Base-by-base conservation (phyloP, 2,888 invertebrate species). In the Rotaria magnacalcarata region DNA sequence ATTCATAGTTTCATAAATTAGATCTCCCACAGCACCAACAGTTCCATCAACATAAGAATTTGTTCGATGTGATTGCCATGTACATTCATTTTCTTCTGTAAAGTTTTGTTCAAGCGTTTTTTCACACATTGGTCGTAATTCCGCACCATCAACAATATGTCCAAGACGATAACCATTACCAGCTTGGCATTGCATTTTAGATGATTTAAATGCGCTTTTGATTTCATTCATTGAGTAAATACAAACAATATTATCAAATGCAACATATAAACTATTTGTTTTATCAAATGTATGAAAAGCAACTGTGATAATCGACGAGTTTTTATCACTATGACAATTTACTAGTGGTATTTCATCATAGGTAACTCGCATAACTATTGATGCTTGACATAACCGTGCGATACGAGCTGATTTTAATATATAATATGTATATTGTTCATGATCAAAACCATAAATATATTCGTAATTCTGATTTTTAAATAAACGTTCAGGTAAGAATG, bases 211-310 rank as follows among this genome's bases (percentile, higher is more conserved):
- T 47, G 80, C 47, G 24, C 14, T 11, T n/a, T n/a, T 47, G 16
- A 80, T 43, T n/a, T 80, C 80, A n/a, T 80, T 24, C 47, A 80
- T 80, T 47, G 80, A n/a, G n/a, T 80, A 80, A 24, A 80, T n/a
- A 47, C 80, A 80, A 47, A 80, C n/a, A 47, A 47, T 2, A 80
- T 43, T 47, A 80, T 80, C 47, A 80, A n/a, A 80, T 24, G 24
- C 4, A 47, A 80, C 16, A 80, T 19, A 80, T n/a, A 80, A 47
- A 80, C n/a, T 47, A 24, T 43, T 43, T 6, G 24, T n/a, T 47
- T 80, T 8, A 47, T 47, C 80, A 47, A 21, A 47, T 24, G n/a
- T 11, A 80, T 43, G 21, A 43, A n/a, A 80, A 24, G 80, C 47
- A n/a, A 24, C 47, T 43, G 80, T 80, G 3, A 47, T 80, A n/a